Evolutionary conservation across 2,797 vertebrate species (phyloP).

Genomic region (Rhinoraja longicauda): DNA sequence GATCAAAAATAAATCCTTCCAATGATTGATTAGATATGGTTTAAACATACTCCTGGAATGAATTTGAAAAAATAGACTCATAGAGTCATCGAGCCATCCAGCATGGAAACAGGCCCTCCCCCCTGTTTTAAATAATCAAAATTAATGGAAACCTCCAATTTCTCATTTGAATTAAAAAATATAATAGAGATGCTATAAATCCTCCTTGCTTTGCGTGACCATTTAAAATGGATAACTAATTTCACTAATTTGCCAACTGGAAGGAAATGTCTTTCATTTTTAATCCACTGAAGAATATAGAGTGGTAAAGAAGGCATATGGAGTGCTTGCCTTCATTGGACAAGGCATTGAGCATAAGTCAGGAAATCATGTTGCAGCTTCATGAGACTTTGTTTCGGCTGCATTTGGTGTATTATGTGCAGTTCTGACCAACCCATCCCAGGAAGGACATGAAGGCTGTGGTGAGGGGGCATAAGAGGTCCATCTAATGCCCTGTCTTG

Average conservation of each 20-base stretch:
- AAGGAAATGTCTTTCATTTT: background rate
- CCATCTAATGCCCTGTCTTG: too few relatives aligned
- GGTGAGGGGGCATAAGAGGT: too few relatives aligned
- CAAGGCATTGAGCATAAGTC: too few relatives aligned
- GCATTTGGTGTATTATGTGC: too few relatives aligned
- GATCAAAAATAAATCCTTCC: background rate
- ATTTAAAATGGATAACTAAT: background rate
- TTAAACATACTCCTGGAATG: background rate
- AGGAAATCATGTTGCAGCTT: too few relatives aligned
- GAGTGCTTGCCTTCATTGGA: too few relatives aligned
- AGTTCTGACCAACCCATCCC: too few relatives aligned
- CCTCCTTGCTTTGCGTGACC: background rate
- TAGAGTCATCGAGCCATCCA: too few relatives aligned
- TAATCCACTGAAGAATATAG: background rate
- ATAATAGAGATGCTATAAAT: background rate
- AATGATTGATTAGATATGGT: background rate
- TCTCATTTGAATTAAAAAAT: background rate
- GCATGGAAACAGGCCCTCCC: too few relatives aligned
- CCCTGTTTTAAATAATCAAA: background rate
- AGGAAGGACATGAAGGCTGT: too few relatives aligned
- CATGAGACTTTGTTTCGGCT: too few relatives aligned
- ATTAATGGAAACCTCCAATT: background rate
- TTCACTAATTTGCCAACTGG: background rate
- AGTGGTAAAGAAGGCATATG: too few relatives aligned
- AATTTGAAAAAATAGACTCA: background rate